Evolutionary conservation across 2,113 vertebrate genomes (phyloP).

Genomic region (Coryphaenoides rupestris): DNA sequence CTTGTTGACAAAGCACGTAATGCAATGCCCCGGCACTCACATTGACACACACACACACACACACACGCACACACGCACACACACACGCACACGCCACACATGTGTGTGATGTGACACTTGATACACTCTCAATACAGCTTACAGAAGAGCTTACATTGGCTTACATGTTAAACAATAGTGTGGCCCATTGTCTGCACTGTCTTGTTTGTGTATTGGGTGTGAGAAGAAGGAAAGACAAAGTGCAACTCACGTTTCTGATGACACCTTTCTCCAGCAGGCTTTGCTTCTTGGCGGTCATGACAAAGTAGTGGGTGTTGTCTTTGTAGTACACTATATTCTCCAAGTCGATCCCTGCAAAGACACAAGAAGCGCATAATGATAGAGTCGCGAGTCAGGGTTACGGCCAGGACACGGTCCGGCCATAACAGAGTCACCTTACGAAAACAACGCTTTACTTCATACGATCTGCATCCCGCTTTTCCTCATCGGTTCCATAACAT

Average conservation of each 20-base stretch:
- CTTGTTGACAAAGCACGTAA: constrained; percentile 14
- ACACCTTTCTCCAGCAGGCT: constrained; percentile 94
- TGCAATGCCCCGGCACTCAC: background rate
- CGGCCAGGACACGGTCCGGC: too few species aligned
- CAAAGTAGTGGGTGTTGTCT: constrained; percentile 96
- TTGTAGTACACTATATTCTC: constrained; percentile 99
- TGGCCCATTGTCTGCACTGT: too few species aligned
- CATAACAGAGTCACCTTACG: too few species aligned
- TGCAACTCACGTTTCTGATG: constrained; percentile 82
- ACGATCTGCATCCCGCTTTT: too few species aligned
- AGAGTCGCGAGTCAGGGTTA: background rate
- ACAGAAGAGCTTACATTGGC: background rate
- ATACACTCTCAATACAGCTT: background rate
- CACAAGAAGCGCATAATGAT: background rate
- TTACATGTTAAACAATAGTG: too few species aligned
- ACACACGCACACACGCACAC: constrained; percentile 6
- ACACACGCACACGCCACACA: background rate
- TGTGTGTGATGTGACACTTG: too few species aligned
- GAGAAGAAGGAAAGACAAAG: background rate
- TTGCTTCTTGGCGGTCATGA: constrained; percentile 98
- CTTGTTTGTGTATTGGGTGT: too few species aligned
- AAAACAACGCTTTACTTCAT: too few species aligned
- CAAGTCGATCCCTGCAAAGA: constrained; percentile 87
- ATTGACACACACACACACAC: too few species aligned
- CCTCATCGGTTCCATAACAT: too few species aligned